These are phyloP conservation scores for Andrena trimmerana DNA, from an alignment of 2,888 invertebrate species.

Conservation along the genomic window DNA sequence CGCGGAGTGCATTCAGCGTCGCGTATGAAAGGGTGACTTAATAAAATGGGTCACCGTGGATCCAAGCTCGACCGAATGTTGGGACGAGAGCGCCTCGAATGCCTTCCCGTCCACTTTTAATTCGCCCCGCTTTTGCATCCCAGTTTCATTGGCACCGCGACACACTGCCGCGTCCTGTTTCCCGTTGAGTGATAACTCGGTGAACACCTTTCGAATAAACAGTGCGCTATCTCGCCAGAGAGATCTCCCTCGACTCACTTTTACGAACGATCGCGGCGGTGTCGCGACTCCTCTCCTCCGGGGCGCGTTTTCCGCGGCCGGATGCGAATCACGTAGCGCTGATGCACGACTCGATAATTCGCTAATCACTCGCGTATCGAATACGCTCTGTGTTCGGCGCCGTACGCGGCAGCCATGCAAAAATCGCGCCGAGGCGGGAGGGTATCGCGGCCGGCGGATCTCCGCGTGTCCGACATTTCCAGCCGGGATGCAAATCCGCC, in stretches of 20 bases:
- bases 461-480: constrained; percentile 2
- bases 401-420: constrained; percentile 9
- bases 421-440: constrained; percentile 13
- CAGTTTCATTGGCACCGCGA: background rate
- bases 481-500: constrained; percentile 24
- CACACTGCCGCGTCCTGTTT: background rate
- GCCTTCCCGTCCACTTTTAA: background rate
- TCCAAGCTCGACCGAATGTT: constrained; percentile 32
- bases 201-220: background rate
- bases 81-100: background rate
- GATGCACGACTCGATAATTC: constrained; percentile 35
- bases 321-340: constrained; percentile 16
- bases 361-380: constrained; percentile 28
- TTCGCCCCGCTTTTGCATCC: background rate
- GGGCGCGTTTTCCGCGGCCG: background rate
- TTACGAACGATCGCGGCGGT: too few species aligned
- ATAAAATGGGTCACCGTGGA: constrained; percentile 36
- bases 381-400: background rate
- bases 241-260: background rate
- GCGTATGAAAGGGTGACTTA: constrained; percentile 37
- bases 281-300: background rate
- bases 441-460: constrained; percentile 19
- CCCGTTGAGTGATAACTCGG: background rate
- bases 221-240: background rate
- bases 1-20: background rate